phyloP scores from a whole-genome alignment of 2,797 vertebrate genomes.

The Leptatherina wallacei region DNA sequence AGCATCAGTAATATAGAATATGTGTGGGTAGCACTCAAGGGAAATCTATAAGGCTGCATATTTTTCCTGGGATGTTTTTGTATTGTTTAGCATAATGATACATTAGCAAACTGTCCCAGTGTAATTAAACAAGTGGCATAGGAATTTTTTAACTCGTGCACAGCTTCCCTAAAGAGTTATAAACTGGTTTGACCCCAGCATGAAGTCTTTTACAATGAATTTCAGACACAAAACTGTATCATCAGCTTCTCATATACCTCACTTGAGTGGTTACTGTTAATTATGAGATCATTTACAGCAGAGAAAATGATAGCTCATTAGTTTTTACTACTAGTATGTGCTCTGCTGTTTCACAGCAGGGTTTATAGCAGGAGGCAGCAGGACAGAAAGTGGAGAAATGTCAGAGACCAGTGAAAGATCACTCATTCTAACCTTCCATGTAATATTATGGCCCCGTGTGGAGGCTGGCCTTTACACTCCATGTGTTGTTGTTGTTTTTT shows the following conservation, averaged over 20 bases:
- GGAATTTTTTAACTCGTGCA: conserved; percentile 32
- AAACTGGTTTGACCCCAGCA: conserved; percentile 44
- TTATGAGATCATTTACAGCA: conserved; percentile 75
- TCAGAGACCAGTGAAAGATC: conserved; percentile 60
- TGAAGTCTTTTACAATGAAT: conserved; percentile 50
- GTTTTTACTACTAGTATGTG: conserved; percentile 73
- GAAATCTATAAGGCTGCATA: conserved; percentile 42
- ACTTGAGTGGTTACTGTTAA: conserved; percentile 76
- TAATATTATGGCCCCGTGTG: conserved; percentile 55
- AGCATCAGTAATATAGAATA: conserved; percentile 60
- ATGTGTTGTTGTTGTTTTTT: conserved; percentile 46
- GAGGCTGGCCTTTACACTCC: conserved; percentile 60
- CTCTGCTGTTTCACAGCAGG: conserved; percentile 52
- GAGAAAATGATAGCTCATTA: conserved; percentile 77
- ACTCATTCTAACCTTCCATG: conserved; percentile 48
- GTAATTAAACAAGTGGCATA: conserved; percentile 55
- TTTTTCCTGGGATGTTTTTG: conserved; percentile 45
- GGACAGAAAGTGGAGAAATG: conserved; percentile 60
- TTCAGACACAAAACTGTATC: conserved; percentile 57
- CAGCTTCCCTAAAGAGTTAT: conserved; percentile 32
- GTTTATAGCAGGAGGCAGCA: conserved; percentile 65
- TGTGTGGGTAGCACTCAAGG: conserved; percentile 28
- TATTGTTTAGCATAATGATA: conserved; percentile 42
- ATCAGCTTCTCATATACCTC: conserved; percentile 67
- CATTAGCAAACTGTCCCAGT: conserved; percentile 37